Evolutionary conservation across 2,797 vertebrate species (phyloP).

Genomic region (Gobio occitaniae): DNA sequence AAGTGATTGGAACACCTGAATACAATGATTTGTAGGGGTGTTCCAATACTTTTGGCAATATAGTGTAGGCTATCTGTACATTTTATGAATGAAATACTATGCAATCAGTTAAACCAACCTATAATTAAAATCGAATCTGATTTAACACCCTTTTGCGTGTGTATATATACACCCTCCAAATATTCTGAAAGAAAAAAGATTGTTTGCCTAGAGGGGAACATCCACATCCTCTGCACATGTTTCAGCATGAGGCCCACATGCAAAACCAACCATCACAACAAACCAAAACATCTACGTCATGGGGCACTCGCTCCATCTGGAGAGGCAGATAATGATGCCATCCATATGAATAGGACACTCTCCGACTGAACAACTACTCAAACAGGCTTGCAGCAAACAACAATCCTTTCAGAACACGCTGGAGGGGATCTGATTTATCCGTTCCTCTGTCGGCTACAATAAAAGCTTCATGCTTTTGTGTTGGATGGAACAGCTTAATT

Average conservation of each 20-base stretch:
- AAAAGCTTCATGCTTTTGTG: constrained; percentile 20
- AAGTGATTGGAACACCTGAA: too few relatives aligned
- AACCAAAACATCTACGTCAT: constrained; percentile 60
- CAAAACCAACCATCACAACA: constrained; percentile 41
- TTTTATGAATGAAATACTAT: not conserved
- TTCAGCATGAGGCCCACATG: constrained; percentile 43
- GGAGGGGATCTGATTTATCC: constrained; percentile 30
- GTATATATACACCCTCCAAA: constrained; percentile 10
- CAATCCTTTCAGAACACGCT: constrained; percentile 25
- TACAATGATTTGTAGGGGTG: too few relatives aligned
- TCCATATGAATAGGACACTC: constrained; percentile 39
- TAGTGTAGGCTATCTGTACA: not conserved
- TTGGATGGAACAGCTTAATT: not conserved
- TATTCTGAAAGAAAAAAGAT: constrained; percentile 13
- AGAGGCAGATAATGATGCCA: constrained; percentile 37
- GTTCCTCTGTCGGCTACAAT: not conserved
- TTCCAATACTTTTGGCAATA: too few relatives aligned
- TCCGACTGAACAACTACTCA: constrained; percentile 36
- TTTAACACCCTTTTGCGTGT: not conserved
- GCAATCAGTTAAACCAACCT: not conserved
- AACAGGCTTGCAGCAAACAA: constrained; percentile 30
- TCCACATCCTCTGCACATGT: constrained; percentile 41
- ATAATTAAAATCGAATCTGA: constrained; percentile 3
- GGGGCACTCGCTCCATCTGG: constrained; percentile 21
- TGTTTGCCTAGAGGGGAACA: constrained; percentile 6